Percentiles rank a stretch among this genome's conserved stretches.
These are phyloP conservation scores for Chascanopsetta lugubris DNA, from an alignment of 2,113 vertebrate genomes.

Conservation along the genomic window DNA sequence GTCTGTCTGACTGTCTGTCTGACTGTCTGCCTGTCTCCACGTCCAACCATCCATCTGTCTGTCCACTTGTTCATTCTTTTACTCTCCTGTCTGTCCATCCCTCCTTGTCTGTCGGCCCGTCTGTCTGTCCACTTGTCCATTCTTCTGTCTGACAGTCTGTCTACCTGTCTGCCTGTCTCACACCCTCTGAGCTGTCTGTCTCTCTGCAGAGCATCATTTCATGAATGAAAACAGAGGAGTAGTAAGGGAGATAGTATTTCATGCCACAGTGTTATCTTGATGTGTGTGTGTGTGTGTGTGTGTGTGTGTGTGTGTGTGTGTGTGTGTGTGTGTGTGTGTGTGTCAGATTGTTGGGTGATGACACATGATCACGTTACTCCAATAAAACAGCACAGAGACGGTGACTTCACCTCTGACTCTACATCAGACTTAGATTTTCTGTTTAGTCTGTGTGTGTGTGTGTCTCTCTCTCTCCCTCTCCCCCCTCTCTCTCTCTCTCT, in stretches of 20 bases:
- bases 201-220: too few relatives aligned
- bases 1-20: neutral
- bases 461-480: neutral
- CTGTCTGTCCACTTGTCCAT: neutral
- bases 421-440: neutral
- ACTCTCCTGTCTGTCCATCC: neutral
- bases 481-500: neutral
- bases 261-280: neutral
- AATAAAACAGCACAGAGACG: too few relatives aligned
- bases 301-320: slow-evolving; percentile 15
- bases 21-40: neutral
- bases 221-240: too few relatives aligned
- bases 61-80: too few relatives aligned
- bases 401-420: neutral
- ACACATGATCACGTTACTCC: neutral
- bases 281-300: neutral
- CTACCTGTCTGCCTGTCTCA: neutral
- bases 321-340: slow-evolving; percentile 7
- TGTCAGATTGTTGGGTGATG: neutral
- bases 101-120: neutral
- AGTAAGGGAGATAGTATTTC: too few relatives aligned
- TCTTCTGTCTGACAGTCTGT: neutral
- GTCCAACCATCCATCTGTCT: neutral
- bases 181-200: too few relatives aligned
- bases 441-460: too few relatives aligned